Percentiles rank a stretch among this genome's conserved stretches.
Evolutionary conservation across 2,888 invertebrate species (phyloP).

Genomic region (Hemithea aestivaria): DNA sequence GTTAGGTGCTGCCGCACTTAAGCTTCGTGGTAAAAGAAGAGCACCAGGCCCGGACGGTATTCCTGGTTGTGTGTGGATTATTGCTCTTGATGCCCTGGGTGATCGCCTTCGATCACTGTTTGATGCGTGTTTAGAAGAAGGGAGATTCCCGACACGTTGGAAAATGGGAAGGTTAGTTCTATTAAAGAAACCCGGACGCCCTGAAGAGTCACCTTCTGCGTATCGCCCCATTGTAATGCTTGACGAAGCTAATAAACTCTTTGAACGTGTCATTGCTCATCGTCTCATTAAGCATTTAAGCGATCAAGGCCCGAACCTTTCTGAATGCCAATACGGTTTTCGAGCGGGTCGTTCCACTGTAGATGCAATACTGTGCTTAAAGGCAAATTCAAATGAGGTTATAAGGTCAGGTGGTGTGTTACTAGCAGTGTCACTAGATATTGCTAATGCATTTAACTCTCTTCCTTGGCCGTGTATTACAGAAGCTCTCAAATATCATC

Average conservation of each 20-base stretch:
- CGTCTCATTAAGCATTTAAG: neutral
- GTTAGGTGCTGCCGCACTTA: neutral
- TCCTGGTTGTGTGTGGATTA: neutral
- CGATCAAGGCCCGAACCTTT: neutral
- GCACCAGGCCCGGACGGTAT: slow-evolving; percentile 3
- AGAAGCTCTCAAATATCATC: slow-evolving; percentile 22
- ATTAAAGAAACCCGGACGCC: slow-evolving; percentile 1
- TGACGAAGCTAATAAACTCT: slow-evolving; percentile 2
- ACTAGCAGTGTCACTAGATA: slow-evolving; percentile 1
- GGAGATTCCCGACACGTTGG: neutral
- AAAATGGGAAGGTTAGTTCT: slow-evolving; percentile 3
- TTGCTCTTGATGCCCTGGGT: neutral
- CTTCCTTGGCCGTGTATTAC: slow-evolving; percentile 14
- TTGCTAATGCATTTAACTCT: slow-evolving; percentile 4
- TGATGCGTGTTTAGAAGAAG: neutral
- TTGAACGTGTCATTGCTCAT: slow-evolving; percentile 3
- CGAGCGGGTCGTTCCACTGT: slow-evolving; percentile 1
- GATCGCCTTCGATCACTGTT: neutral
- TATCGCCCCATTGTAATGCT: slow-evolving; percentile 2
- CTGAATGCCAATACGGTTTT: slow-evolving; percentile 2
- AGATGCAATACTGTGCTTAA: neutral
- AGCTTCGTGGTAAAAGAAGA: neutral
- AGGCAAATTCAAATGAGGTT: neutral
- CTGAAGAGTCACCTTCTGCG: slow-evolving; percentile 1
- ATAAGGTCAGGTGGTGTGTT: neutral